Percentiles rank a stretch among this genome's conserved stretches.
Evolutionary conservation across 2,888 invertebrate genomes (phyloP).

Genomic region (Lottia scabra): DNA sequence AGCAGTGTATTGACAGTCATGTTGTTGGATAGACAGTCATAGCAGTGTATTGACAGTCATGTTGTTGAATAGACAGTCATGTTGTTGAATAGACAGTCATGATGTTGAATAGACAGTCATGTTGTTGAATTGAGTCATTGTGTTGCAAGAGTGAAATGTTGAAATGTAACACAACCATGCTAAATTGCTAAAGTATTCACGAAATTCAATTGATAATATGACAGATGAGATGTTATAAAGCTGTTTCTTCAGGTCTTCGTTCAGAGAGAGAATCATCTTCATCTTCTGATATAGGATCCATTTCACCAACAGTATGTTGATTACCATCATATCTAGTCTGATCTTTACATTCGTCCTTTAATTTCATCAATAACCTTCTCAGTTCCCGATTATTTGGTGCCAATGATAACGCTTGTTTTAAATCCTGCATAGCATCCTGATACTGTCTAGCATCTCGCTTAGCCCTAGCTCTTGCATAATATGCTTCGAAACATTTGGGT

Average conservation of each 20-base stretch:
- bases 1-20: no score
- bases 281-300: slow-evolving; percentile 39
- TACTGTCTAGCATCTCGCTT: slow-evolving; percentile 77
- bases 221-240: neutral
- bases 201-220: no score
- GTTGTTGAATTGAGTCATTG: no score
- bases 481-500: slow-evolving; percentile 91
- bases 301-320: slow-evolving; percentile 27
- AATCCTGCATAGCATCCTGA: slow-evolving; percentile 80
- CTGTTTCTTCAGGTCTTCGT: slow-evolving; percentile 37
- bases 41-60: no score
- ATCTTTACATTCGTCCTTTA: slow-evolving; percentile 77
- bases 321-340: slow-evolving; percentile 44
- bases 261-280: slow-evolving; percentile 35
- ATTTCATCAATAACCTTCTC: slow-evolving; percentile 78
- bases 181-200: no score
- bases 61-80: no score
- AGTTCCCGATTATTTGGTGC: slow-evolving; percentile 81
- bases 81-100: no score
- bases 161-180: no score
- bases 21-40: no score
- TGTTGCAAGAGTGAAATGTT: no score
- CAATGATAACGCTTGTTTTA: slow-evolving; percentile 82
- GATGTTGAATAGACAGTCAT: no score
- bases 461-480: slow-evolving; percentile 90